Conservation (phyloP, 2,888 invertebrate genomes). For the Stictocephala bisonia region DNA sequence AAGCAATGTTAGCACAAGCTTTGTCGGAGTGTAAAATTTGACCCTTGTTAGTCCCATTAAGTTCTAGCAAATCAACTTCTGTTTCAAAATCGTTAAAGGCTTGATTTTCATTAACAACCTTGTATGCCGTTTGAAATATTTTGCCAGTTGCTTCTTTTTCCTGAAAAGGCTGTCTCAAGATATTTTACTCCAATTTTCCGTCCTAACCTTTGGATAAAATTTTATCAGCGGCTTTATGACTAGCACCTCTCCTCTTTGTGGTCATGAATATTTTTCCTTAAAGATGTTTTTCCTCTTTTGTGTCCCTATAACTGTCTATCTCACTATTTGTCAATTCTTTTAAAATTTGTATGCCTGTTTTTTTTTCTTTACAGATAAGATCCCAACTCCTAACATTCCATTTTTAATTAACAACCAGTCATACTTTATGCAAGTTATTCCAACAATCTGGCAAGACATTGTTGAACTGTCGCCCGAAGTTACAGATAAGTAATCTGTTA, state of each 20-base stretch:
- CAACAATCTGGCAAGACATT: too few relatives aligned
- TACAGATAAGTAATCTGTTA: too few relatives aligned
- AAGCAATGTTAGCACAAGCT: slow-evolving; percentile 43
- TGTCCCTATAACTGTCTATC: not conserved
- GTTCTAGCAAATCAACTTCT: slow-evolving; percentile 47
- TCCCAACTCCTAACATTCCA: not conserved
- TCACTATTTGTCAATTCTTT: not conserved
- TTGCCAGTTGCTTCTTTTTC: not conserved
- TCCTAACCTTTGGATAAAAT: not conserved
- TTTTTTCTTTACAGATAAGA: slow-evolving; percentile 5
- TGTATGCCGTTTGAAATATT: too few relatives aligned
- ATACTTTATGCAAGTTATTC: too few relatives aligned
- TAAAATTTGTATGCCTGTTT: not conserved
- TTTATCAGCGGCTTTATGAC: not conserved
- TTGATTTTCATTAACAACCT: slow-evolving; percentile 6
- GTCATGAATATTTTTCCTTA: not conserved
- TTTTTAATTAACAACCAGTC: too few relatives aligned
- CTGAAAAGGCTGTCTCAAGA: not conserved
- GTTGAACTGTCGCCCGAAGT: too few relatives aligned
- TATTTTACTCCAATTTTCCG: not conserved
- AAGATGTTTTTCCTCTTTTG: not conserved
- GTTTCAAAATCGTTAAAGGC: slow-evolving; percentile 37
- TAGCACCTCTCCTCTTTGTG: not conserved
- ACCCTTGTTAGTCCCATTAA: slow-evolving; percentile 47
- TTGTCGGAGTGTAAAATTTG: not conserved